Conservation (phyloP, 2,797 vertebrate genomes). For the Crenuchus spilurus region DNA sequence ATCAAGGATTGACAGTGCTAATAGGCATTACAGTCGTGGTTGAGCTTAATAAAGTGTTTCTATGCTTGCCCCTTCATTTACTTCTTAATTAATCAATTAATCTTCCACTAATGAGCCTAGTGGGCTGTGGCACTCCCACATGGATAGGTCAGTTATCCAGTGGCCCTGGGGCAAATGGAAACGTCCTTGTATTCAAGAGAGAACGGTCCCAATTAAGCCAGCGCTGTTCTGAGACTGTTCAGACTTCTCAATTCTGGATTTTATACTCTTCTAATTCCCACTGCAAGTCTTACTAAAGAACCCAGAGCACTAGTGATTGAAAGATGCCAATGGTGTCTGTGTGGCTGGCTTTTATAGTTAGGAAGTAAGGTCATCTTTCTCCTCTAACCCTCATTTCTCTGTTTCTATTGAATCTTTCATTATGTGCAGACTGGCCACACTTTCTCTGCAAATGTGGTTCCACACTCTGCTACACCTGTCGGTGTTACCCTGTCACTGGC, state of each 20-base stretch:
- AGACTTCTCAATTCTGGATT: neutral
- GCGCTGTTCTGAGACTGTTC: neutral
- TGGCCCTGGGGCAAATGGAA: slow-evolving; percentile 31
- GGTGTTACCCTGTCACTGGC: slow-evolving; percentile 44
- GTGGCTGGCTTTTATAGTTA: neutral
- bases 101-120: slow-evolving; percentile 49
- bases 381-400: neutral
- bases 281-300: neutral
- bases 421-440: neutral
- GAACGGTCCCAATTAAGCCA: slow-evolving; percentile 48
- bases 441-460: slow-evolving; percentile 47
- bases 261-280: neutral
- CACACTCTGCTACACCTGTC: neutral
- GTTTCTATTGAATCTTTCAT: neutral
- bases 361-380: neutral
- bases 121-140: slow-evolving; percentile 30
- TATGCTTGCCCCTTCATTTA: slow-evolving; percentile 35
- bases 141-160: slow-evolving; percentile 41
- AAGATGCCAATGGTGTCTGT: neutral
- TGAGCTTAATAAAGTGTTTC: slow-evolving; percentile 40
- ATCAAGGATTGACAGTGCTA: slow-evolving; percentile 17
- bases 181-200: slow-evolving; percentile 24
- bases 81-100: slow-evolving; percentile 52
- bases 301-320: no score
- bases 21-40: slow-evolving; percentile 23